phyloP scores from a whole-genome alignment of 2,113 vertebrate genomes.

The Thymallus thymallus region DNA sequence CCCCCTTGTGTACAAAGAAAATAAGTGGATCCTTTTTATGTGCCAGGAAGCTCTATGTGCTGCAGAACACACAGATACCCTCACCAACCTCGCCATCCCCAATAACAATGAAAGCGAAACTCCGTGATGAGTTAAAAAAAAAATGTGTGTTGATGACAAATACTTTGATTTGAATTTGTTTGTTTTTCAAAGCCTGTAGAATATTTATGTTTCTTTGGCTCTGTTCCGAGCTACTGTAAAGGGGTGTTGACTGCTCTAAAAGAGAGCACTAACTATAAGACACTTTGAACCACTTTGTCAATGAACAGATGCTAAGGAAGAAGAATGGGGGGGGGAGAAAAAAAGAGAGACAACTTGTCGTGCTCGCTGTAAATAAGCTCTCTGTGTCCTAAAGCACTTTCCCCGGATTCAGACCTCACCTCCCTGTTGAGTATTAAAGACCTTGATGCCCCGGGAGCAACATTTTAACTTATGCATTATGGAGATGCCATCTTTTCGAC shows the following conservation, averaged over 20 bases:
- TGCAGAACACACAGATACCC: slow-evolving; percentile 10
- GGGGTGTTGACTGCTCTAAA: slow-evolving; percentile 33
- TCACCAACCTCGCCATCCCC: slow-evolving; percentile 11
- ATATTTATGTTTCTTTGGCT: slow-evolving; percentile 34
- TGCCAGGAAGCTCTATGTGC: no score
- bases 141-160: slow-evolving; percentile 22
- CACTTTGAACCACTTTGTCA: slow-evolving; percentile 19
- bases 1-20: neutral
- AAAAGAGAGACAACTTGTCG: slow-evolving; percentile 26
- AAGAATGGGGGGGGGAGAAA: neutral
- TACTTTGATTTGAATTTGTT: slow-evolving; percentile 25
- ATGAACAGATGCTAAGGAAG: slow-evolving; percentile 21
- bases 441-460: slow-evolving; percentile 49
- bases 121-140: slow-evolving; percentile 39
- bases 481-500: slow-evolving; percentile 67
- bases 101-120: slow-evolving; percentile 25
- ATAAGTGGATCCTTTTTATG: neutral
- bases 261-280: slow-evolving; percentile 48
- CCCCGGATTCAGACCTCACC: slow-evolving; percentile 46
- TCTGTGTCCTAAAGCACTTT: slow-evolving; percentile 76
- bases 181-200: slow-evolving; percentile 8
- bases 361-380: slow-evolving; percentile 77
- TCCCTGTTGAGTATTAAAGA: neutral
- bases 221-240: slow-evolving; percentile 45
- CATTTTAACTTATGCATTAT: slow-evolving; percentile 73